Conservation (phyloP, 1,140 invertebrate genomes). For the Eumaeus atala region DNA sequence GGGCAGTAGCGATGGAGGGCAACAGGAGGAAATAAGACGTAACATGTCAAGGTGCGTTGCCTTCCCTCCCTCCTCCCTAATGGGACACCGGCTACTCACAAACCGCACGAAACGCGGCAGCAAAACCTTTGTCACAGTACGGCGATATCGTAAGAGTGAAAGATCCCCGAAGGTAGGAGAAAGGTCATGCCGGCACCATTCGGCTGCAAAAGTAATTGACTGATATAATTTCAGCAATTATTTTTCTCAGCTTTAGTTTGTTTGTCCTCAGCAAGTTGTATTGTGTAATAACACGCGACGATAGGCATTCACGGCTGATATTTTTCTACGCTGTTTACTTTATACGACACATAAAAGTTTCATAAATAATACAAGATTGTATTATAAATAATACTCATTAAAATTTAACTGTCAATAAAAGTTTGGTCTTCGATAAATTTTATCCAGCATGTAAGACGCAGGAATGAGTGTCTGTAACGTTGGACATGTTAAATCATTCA, state of each 20-base stretch:
- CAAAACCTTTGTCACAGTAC: too few relatives aligned
- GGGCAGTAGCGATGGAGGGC: too few relatives aligned
- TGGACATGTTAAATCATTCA: slow-evolving; percentile 61
- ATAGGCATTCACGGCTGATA: slow-evolving; percentile 4
- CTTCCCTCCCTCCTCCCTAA: too few relatives aligned
- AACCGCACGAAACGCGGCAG: too few relatives aligned
- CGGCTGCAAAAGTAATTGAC: too few relatives aligned
- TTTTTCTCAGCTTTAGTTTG: not conserved
- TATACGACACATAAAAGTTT: not conserved
- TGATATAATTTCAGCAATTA: too few relatives aligned
- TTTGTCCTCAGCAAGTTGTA: not conserved
- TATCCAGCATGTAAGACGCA: not conserved
- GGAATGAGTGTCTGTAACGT: not conserved
- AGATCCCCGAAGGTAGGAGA: too few relatives aligned
- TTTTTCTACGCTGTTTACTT: slow-evolving; percentile 9
- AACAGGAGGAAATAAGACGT: too few relatives aligned
- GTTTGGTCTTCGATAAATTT: slow-evolving; percentile 40
- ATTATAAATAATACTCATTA: slow-evolving; percentile 18
- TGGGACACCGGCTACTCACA: too few relatives aligned
- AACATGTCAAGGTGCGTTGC: too few relatives aligned
- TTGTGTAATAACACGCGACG: not conserved
- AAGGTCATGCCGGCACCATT: too few relatives aligned
- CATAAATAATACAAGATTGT: slow-evolving; percentile 9
- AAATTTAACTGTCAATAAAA: slow-evolving; percentile 48
- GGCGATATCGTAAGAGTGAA: too few relatives aligned